A percentile compares a stretch with the other conserved stretches of the same genome.
Conservation (phyloP, 2,888 invertebrate species). For the Sphaerophoria rueppellii region DNA sequence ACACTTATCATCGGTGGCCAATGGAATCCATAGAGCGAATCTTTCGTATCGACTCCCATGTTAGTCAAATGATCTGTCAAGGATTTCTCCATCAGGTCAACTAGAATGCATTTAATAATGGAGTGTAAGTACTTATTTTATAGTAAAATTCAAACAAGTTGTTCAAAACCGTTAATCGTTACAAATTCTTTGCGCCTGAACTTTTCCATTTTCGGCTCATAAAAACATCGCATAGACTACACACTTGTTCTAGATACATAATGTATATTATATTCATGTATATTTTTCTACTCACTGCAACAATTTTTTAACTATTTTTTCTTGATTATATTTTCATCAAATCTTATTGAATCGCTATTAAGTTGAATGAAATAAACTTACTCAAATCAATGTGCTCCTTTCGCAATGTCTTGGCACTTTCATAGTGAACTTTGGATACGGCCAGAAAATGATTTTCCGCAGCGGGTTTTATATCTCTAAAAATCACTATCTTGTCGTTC, state of each 20-base stretch:
- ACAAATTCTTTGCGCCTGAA: background rate
- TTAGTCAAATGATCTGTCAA: constrained; percentile 82
- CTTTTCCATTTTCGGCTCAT: constrained; percentile 10
- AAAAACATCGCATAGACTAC: constrained; percentile 53
- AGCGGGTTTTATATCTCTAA: constrained; percentile 92
- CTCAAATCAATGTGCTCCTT: constrained; percentile 87
- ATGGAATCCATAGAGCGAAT: constrained; percentile 90
- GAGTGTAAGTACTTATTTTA: background rate
- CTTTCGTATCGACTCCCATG: constrained; percentile 82
- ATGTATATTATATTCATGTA: constrained; percentile 10
- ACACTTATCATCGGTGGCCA: constrained; percentile 95
- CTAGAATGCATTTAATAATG: constrained; percentile 82
- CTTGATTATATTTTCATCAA: background rate
- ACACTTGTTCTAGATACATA: constrained; percentile 7
- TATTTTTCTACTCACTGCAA: constrained; percentile 20
- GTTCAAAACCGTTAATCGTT: background rate
- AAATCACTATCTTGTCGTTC: constrained; percentile 90
- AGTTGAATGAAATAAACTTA: constrained; percentile 82
- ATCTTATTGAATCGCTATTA: background rate
- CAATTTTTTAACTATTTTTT: constrained; percentile 13
- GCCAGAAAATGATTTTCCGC: constrained; percentile 90
- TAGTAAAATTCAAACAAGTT: background rate
- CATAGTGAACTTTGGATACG: constrained; percentile 89
- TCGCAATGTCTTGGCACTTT: constrained; percentile 87
- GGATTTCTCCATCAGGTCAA: constrained; percentile 86